Base-by-base conservation (phyloP, 2,888 invertebrate genomes). In the Acholoe squamosa region DNA sequence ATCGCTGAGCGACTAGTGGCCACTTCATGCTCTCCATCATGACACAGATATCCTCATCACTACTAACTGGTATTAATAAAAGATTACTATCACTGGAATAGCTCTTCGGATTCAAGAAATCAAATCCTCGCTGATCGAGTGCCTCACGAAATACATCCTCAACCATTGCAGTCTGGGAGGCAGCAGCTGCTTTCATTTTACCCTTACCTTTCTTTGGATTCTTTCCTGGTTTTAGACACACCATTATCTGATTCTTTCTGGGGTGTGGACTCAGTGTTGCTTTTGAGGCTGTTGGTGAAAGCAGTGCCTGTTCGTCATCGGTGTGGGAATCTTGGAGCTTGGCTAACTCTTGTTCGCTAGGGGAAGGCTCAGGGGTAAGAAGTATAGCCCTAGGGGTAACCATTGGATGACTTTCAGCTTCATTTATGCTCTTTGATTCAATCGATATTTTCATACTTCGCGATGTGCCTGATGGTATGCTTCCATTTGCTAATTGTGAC, bases 21-120 rank as follows among this genome's bases (percentile, higher is more conserved):
- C 86, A 86, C 16, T 31, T 28, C 52, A 54, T 31, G 86, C 5
- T 25, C 33, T 86, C 86, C 86, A 86, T 86, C 86, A 86, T 28
- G 19, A 86, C 54, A 54, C 28, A 86, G 28, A 86, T 28, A 28
- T 86, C 86, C 56, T 86, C 86, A 54, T 86, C 33, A 7, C 52
- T 19, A 54, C 25, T 54, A 14, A 86, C 3, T 16, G 33, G 16
- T 1, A 19, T 14, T 7, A 86, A 54, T 0, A 86, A 12, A 12
- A 86, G 54, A 28, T 54, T n/a, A 54, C 0, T 22, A 12, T 54
- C 28, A 1, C 19, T 28, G 0, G 25, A n/a, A 1, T 10, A 5
- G 54, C 0, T 31, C 16, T 28, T 10, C 14, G 28, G 28, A n/a
- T 19, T n/a, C 0, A 86, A 19, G 28, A 86, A 86, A n/a, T 86